Evolutionary conservation across 2,797 vertebrate genomes (phyloP).

Genomic region (Sebastes kiyomatsui): DNA sequence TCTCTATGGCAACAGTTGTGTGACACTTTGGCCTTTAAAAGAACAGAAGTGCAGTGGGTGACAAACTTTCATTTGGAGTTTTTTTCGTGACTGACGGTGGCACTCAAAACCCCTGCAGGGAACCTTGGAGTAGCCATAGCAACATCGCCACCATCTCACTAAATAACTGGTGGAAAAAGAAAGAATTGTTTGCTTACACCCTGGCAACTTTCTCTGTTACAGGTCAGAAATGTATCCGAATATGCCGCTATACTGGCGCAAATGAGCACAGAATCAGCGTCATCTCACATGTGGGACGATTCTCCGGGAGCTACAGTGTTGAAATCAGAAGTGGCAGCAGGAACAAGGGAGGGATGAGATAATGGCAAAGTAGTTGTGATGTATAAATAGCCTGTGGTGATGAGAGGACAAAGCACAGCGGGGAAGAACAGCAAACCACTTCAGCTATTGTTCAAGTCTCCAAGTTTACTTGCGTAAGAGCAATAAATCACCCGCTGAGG

Average conservation of each 20-base stretch:
- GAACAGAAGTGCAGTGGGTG: constrained; percentile 47
- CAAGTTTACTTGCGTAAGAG: constrained; percentile 40
- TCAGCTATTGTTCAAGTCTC: constrained; percentile 54
- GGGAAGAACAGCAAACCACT: constrained; percentile 54
- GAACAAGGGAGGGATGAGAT: constrained; percentile 46
- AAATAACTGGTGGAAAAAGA: constrained; percentile 3
- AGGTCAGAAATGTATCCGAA: constrained; percentile 34
- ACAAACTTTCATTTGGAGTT: constrained; percentile 71
- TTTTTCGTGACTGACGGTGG: constrained; percentile 39
- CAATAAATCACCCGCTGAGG: constrained; percentile 54
- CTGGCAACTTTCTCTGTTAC: constrained; percentile 37
- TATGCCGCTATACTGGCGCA: not conserved
- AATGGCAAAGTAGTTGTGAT: constrained; percentile 61
- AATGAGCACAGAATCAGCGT: not conserved
- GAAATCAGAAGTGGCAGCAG: constrained; percentile 33
- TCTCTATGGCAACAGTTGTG: constrained; percentile 76
- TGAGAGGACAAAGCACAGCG: constrained; percentile 58
- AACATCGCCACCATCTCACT: constrained; percentile 47
- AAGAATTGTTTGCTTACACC: constrained; percentile 22
- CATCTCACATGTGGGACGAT: constrained; percentile 6
- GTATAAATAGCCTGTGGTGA: constrained; percentile 67
- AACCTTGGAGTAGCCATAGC: constrained; percentile 71
- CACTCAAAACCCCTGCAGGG: constrained; percentile 53
- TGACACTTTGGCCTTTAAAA: constrained; percentile 60
- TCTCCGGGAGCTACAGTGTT: constrained; percentile 9